Evolutionary conservation across 2,888 invertebrate genomes (phyloP).

Genomic region (Acleris sparsana): DNA sequence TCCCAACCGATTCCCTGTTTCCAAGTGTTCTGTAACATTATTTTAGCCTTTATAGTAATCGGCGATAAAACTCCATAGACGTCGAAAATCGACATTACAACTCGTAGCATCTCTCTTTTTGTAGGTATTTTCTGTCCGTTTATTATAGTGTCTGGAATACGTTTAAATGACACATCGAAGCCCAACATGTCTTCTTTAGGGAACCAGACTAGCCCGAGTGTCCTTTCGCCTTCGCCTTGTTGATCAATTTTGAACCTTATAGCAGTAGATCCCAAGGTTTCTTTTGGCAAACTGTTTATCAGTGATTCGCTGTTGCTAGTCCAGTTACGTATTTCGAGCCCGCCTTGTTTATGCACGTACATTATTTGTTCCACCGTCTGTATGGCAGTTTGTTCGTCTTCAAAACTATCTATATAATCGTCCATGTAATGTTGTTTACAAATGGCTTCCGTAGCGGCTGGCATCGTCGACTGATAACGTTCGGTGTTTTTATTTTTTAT

Average conservation of each 20-base stretch:
- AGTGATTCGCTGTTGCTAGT: not conserved
- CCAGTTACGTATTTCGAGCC: not conserved
- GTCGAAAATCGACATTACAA: slow-evolving; percentile 39
- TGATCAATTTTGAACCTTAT: slow-evolving; percentile 33
- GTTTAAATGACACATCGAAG: slow-evolving; percentile 28
- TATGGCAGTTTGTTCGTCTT: slow-evolving; percentile 6
- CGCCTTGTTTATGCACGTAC: not conserved
- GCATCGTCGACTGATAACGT: slow-evolving; percentile 22
- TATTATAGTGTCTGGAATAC: slow-evolving; percentile 9
- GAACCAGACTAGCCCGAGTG: slow-evolving; percentile 35
- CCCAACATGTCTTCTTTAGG: slow-evolving; percentile 26
- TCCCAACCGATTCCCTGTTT: slow-evolving; percentile 36
- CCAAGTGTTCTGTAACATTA: slow-evolving; percentile 38
- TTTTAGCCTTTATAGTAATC: slow-evolving; percentile 35
- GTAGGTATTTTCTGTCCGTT: slow-evolving; percentile 31
- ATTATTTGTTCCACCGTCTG: not conserved
- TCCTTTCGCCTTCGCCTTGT: slow-evolving; percentile 31
- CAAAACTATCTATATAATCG: slow-evolving; percentile 10
- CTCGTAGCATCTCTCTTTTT: slow-evolving; percentile 32
- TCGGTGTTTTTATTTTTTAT: slow-evolving; percentile 39
- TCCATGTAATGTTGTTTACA: slow-evolving; percentile 7
- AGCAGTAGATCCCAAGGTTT: slow-evolving; percentile 5
- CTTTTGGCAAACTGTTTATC: slow-evolving; percentile 2
- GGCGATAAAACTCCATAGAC: slow-evolving; percentile 37
- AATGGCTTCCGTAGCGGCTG: slow-evolving; percentile 9